A percentile compares a stretch with the other conserved stretches of the same genome.
phyloP scores from a whole-genome alignment of 2,888 invertebrate species.

The Netelia fuscicornis region DNA sequence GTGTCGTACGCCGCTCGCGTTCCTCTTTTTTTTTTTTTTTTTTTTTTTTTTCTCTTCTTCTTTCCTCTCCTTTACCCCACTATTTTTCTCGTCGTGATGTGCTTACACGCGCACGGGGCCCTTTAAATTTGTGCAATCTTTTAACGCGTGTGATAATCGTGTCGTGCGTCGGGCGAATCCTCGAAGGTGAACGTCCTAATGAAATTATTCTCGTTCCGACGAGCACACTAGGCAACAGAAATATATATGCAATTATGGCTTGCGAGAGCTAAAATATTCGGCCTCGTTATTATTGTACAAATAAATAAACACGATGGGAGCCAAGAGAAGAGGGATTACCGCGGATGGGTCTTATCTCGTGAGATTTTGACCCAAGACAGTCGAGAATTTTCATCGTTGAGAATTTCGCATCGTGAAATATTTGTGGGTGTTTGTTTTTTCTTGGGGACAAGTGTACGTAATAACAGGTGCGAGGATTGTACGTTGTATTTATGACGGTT shows the following conservation, averaged over 20 bases:
- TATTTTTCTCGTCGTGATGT: conserved; percentile 51
- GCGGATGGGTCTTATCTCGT: conserved; percentile 43
- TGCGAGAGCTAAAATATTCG: conserved; percentile 32
- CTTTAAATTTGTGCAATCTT: conserved; percentile 68
- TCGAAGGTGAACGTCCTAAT: conserved; percentile 40
- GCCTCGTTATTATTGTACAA: conserved; percentile 19
- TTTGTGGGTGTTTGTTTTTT: conserved; percentile 2
- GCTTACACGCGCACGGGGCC: conserved; percentile 21
- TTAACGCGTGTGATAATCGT: conserved; percentile 42
- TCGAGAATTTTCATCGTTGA: background rate
- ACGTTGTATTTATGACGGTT: conserved; percentile 37
- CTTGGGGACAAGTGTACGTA: background rate
- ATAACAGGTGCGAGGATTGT: background rate
- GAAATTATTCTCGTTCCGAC: conserved; percentile 10
- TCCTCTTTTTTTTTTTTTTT: background rate
- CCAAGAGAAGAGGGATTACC: conserved; percentile 59
- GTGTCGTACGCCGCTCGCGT: conserved; percentile 23
- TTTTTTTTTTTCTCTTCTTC: background rate
- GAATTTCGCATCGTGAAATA: too few relatives aligned
- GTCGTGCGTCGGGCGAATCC: conserved; percentile 34
- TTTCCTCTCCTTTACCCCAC: conserved; percentile 62
- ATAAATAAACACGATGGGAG: conserved; percentile 53
- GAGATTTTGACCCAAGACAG: conserved; percentile 59
- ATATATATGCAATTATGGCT: conserved; percentile 41
- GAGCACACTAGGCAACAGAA: conserved; percentile 17